A percentile compares a stretch with the other conserved stretches of the same genome.
Conservation (phyloP, 1,140 invertebrate genomes). For the Saccostrea cuccullata region DNA sequence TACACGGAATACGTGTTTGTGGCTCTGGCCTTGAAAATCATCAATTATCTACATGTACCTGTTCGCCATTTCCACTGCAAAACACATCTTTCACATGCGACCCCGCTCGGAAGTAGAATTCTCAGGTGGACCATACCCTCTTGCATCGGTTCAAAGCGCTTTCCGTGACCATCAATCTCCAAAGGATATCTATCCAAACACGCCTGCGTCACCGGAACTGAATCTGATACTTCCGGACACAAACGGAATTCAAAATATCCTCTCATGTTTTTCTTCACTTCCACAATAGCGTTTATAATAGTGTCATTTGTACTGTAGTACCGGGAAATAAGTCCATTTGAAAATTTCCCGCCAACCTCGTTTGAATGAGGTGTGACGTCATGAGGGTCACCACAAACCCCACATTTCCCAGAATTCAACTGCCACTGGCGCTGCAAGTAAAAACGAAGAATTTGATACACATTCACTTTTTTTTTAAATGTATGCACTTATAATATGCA, state of each 20-base stretch:
- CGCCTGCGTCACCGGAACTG: constrained; percentile 56
- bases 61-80: constrained; percentile 95
- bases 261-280: constrained; percentile 60
- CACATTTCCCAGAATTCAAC: constrained; percentile 70
- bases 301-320: constrained; percentile 62
- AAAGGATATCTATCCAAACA: constrained; percentile 61
- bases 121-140: constrained; percentile 53
- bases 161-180: constrained; percentile 48
- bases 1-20: too few relatives aligned
- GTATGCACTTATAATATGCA: too few relatives aligned
- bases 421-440: constrained; percentile 64
- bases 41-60: constrained; percentile 79
- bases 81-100: constrained; percentile 92
- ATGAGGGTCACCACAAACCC: constrained; percentile 78
- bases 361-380: constrained; percentile 55
- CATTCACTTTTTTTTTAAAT: too few relatives aligned
- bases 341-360: constrained; percentile 62
- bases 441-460: not conserved
- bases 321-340: constrained; percentile 56
- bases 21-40: too few relatives aligned
- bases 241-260: constrained; percentile 70
- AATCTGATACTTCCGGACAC: constrained; percentile 74
- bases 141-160: constrained; percentile 42
- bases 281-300: constrained; percentile 72
- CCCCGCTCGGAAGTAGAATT: constrained; percentile 84